A percentile compares a stretch with the other conserved stretches of the same genome.
These are phyloP conservation scores for Sesia apiformis DNA, from an alignment of 2,888 invertebrate species.

Conservation along the genomic window DNA sequence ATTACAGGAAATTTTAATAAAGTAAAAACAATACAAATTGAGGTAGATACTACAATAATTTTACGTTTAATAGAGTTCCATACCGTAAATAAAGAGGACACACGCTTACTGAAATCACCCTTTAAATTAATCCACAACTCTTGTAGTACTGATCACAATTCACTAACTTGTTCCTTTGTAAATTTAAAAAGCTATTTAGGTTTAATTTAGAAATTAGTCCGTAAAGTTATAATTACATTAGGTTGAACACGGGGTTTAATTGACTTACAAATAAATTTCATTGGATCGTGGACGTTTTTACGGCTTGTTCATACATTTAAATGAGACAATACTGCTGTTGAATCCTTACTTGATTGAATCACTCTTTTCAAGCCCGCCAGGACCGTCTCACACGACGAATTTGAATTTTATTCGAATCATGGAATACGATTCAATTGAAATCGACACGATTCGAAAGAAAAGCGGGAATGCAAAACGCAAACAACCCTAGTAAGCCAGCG, in stretches of 20 bases:
- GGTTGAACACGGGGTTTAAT: not conserved
- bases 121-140: no score
- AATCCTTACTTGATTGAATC: slow-evolving; percentile 57
- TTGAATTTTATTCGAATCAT: slow-evolving; percentile 58
- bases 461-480: slow-evolving; percentile 34
- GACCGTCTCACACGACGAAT: slow-evolving; percentile 32
- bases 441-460: slow-evolving; percentile 46
- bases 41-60: no score
- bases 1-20: no score
- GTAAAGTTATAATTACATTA: not conserved
- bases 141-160: no score
- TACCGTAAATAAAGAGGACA: no score
- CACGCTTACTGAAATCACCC: no score
- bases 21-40: no score
- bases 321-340: slow-evolving; percentile 43
- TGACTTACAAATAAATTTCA: not conserved
- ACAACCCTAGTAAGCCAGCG: slow-evolving; percentile 40
- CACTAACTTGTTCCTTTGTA: no score
- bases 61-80: no score
- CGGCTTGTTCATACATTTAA: slow-evolving; percentile 41
- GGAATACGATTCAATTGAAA: slow-evolving; percentile 45
- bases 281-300: slow-evolving; percentile 6
- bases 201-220: not conserved
- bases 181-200: no score
- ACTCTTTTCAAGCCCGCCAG: slow-evolving; percentile 33